These are phyloP conservation scores for Equus quagga DNA, from an alignment of 2,113 vertebrate species.

Conservation along the genomic window DNA sequence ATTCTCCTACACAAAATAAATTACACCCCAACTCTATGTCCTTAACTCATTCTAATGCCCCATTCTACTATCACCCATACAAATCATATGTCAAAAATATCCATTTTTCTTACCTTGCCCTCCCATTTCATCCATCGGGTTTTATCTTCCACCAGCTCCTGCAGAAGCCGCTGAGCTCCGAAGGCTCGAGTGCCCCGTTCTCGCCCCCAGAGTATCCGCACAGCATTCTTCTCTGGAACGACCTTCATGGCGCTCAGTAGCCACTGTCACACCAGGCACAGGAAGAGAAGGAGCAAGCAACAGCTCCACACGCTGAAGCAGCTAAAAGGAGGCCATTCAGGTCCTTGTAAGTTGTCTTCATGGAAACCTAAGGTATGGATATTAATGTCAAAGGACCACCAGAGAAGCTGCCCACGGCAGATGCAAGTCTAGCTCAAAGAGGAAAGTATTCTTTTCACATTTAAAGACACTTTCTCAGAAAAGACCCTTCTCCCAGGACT, in stretches of 20 bases:
- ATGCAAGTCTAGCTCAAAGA: conserved; percentile 18
- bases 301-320: conserved; percentile 84
- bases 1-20: neutral
- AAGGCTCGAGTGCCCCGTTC: conserved; percentile 94
- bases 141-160: conserved; percentile 98
- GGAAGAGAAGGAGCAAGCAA: conserved; percentile 79
- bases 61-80: neutral
- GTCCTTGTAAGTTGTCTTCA: conserved; percentile 86
- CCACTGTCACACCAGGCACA: conserved; percentile 79
- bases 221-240: conserved; percentile 97
- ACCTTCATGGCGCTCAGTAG: conserved; percentile 90
- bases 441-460: conserved; percentile 23
- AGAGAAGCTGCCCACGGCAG: conserved; percentile 55
- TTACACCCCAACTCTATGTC: neutral
- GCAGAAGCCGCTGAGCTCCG: conserved; percentile 95
- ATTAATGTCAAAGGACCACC: conserved; percentile 66
- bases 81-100: conserved; percentile 7
- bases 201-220: conserved; percentile 95
- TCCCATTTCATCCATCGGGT: conserved; percentile 99
- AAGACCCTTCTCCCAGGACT: neutral
- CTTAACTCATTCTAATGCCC: neutral
- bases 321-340: conserved; percentile 88
- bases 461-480: conserved; percentile 48
- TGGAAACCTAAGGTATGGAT: conserved; percentile 85
- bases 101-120: conserved; percentile 93